Evolutionary conservation across 2,888 invertebrate genomes (phyloP), one percentile per base, ranked within the genome.

Genomic region (Diarsia mendica): DNA sequence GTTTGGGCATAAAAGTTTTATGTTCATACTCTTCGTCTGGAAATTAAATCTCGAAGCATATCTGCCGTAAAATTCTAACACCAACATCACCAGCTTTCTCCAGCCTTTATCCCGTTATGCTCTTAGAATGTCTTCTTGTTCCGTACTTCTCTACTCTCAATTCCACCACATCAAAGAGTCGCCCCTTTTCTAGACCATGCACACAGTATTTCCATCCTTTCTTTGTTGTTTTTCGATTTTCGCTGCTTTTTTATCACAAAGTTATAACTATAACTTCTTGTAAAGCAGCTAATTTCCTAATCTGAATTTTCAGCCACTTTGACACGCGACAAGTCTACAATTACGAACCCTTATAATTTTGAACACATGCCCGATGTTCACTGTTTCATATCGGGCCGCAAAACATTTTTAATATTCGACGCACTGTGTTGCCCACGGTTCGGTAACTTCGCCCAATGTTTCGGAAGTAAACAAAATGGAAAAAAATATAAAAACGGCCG

Each of bases 391-490:
- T 75, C 55, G 82, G 80, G 84, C 86, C 82, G 85, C 82, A 89
- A 91, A 89, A 90, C 89, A 90, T 92, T 93, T 92, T 93, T 94
- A 92, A 94, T 93, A 93, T 93, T 91, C 90, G 88, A 89, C 90
- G 89, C 89, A 89, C 82, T 91, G 91, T 92, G 90, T 82, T 84
- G 82, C 88, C 90, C 91, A 92, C 89, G 93, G 92, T 82, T 92
- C 91, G 90, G 82, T 88, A 89, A 76, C 68, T 79, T 67, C 81
- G 82, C 79, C 85, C 89, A 90, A 89, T 90, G 87, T 87, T 87
- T 87, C 84, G 88, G 85, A 87, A 87, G 77, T 83, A 85, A 79
- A 87, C 87, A 87, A 89, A 88, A 89, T 87, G 87, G 85, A 86
- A 89, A 88, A 85, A 87, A 82, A 82, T 71, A 88, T 84, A 87